Percentiles rank a stretch among this genome's conserved stretches.
Conservation (phyloP, 2,888 invertebrate genomes). For the Pyralis farinalis region DNA sequence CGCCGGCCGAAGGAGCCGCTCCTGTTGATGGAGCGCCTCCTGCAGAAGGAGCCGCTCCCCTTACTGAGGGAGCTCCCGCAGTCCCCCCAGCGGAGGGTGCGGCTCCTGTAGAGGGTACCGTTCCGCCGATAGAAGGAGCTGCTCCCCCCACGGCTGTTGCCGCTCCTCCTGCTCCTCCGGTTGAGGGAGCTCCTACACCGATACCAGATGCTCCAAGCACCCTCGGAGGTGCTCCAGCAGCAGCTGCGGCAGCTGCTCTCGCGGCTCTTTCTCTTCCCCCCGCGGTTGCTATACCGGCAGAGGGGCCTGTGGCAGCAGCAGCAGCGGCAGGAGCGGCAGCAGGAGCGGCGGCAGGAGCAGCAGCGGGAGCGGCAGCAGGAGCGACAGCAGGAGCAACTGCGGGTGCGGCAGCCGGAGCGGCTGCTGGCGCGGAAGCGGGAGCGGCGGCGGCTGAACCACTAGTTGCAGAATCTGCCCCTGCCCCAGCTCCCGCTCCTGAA, state of each 20-base stretch:
- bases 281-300: constrained; percentile 22
- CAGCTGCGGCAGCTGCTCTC: constrained; percentile 17
- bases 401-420: constrained; percentile 15
- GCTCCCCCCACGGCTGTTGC: constrained; percentile 23
- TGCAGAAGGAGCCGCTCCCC: constrained; percentile 32
- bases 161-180: constrained; percentile 32
- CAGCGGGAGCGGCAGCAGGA: constrained; percentile 12
- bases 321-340: constrained; percentile 22
- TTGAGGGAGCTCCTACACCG: constrained; percentile 39
- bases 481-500: constrained; percentile 18
- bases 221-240: constrained; percentile 23
- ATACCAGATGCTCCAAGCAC: constrained; percentile 24
- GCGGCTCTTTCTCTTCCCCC: constrained; percentile 16
- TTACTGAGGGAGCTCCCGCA: constrained; percentile 29
- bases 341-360: constrained; percentile 21
- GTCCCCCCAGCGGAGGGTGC: constrained; percentile 31
- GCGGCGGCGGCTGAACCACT: no score
- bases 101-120: constrained; percentile 35
- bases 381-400: constrained; percentile 24
- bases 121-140: constrained; percentile 41
- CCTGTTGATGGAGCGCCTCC: constrained; percentile 40
- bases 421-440: constrained; percentile 7
- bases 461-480: constrained; percentile 10
- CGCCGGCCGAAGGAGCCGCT: constrained; percentile 33
- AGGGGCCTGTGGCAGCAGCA: constrained; percentile 14